These are phyloP conservation scores for Cryptocheilus praepositus DNA, from an alignment of 2,888 invertebrate species.

Conservation along the genomic window DNA sequence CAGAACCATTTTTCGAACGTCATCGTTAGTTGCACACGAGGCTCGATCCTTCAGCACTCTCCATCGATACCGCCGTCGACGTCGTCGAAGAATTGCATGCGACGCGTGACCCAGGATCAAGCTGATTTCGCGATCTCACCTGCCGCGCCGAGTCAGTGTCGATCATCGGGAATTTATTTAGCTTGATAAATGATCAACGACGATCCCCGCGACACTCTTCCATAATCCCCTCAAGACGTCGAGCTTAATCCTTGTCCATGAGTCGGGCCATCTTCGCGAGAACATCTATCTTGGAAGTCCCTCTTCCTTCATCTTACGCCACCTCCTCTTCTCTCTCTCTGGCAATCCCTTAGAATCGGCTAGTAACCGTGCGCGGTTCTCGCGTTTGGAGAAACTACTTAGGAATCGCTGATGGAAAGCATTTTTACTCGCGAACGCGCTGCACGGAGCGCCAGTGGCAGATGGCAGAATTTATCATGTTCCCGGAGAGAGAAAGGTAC, in stretches of 20 bases:
- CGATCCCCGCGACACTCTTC: conserved; percentile 25
- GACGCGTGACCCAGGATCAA: too few species aligned
- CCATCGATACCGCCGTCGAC: too few species aligned
- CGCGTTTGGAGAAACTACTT: neutral
- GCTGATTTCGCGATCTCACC: neutral
- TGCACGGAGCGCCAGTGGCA: neutral
- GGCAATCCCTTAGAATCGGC: neutral
- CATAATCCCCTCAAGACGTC: conserved; percentile 28
- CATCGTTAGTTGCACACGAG: too few species aligned
- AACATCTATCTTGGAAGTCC: conserved; percentile 11
- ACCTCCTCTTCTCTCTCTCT: too few species aligned
- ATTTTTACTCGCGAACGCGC: conserved; percentile 21
- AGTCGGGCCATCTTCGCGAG: conserved; percentile 7
- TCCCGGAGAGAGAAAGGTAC: neutral
- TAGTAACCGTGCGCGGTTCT: neutral
- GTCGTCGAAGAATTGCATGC: too few species aligned
- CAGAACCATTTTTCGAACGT: too few species aligned
- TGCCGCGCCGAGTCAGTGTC: conserved; percentile 14
- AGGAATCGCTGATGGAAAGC: conserved; percentile 29
- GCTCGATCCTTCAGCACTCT: too few species aligned
- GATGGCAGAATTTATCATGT: conserved; percentile 27
- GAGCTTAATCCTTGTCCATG: conserved; percentile 22
- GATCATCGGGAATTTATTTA: conserved; percentile 28
- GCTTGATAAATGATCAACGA: conserved; percentile 36
- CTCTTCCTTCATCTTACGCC: conserved; percentile 11